phyloP scores from a whole-genome alignment of 2,113 vertebrate species.

The Narcine bancroftii region DNA sequence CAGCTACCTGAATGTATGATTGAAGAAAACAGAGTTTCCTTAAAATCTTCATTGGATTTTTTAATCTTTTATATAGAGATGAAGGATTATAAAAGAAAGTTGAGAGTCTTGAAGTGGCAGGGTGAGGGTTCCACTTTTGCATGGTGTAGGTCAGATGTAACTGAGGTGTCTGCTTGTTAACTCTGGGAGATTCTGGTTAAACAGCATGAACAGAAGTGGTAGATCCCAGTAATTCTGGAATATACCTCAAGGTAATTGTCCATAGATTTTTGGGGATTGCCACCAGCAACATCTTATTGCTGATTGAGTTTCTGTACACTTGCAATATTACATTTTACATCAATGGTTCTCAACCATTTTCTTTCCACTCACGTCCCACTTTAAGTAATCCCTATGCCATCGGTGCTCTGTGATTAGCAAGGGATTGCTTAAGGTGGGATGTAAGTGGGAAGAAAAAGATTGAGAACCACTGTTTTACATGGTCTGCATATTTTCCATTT shows the following conservation, averaged over 20 bases:
- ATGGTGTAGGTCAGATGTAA: neutral
- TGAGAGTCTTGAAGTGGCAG: neutral
- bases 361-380: no score
- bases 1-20: neutral
- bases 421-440: no score
- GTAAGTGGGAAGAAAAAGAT: no score
- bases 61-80: neutral
- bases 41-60: neutral
- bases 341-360: no score
- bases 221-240: neutral
- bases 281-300: neutral
- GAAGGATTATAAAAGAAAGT: neutral
- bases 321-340: no score
- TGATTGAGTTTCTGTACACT: neutral
- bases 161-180: neutral
- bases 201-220: neutral
- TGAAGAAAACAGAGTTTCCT: neutral
- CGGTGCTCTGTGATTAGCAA: no score
- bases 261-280: neutral
- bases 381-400: no score
- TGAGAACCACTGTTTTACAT: no score
- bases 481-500: neutral
- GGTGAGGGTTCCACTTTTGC: no score
- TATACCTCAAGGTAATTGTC: neutral
- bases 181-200: neutral